phyloP scores from a whole-genome alignment of 92 coral and sea anemone species.

The Porites evermanni region DNA sequence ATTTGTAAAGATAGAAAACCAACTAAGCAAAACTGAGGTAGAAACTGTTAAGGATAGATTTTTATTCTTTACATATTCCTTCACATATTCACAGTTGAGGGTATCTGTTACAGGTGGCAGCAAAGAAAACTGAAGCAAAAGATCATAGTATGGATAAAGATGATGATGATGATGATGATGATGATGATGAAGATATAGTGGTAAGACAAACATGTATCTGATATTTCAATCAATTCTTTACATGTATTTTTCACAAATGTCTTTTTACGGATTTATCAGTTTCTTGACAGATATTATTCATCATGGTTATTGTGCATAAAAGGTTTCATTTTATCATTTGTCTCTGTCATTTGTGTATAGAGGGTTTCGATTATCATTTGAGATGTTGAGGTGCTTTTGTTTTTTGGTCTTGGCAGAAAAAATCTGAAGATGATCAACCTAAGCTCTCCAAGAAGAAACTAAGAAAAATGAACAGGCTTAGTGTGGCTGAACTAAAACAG shows the following conservation, averaged over 20 bases:
- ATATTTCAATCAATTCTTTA: neutral
- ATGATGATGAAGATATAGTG: constrained; percentile 39
- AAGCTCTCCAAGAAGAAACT: constrained; percentile 97
- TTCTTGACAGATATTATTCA: too few species aligned
- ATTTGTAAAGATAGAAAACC: too few species aligned
- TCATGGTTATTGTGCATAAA: too few species aligned
- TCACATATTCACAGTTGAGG: neutral
- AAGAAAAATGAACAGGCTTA: constrained; percentile 92
- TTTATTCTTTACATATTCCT: too few species aligned
- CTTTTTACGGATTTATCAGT: too few species aligned
- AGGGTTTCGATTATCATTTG: neutral
- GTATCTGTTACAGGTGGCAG: constrained; percentile 58
- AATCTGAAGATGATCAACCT: constrained; percentile 81
- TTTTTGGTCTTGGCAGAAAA: constrained; percentile 55
- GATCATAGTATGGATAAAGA: constrained; percentile 65
- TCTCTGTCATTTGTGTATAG: neutral
- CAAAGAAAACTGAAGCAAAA: constrained; percentile 73
- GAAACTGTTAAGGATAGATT: too few species aligned
- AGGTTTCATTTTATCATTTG: too few species aligned
- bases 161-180: constrained; percentile 84
- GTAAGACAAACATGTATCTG: neutral
- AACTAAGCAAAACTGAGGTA: too few species aligned
- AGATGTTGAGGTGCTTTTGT: neutral
- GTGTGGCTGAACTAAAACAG: constrained; percentile 97
- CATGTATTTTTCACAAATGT: too few species aligned